A percentile compares a stretch with the other conserved stretches of the same genome.
Evolutionary conservation across 2,888 invertebrate genomes (phyloP).

Genomic region (Cantharis nigra): DNA sequence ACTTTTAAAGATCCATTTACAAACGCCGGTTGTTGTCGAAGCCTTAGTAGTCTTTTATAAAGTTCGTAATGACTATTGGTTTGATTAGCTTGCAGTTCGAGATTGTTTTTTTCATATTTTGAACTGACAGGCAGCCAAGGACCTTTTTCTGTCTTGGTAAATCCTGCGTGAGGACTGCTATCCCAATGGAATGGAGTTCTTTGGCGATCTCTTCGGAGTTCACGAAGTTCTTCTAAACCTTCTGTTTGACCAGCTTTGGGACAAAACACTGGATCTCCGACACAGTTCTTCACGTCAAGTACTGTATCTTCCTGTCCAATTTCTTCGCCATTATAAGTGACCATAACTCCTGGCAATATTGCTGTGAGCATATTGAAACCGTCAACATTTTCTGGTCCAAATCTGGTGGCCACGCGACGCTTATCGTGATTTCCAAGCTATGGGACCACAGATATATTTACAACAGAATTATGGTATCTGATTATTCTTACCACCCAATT

Average conservation of each 20-base stretch:
- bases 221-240: background rate
- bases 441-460: constrained; percentile 12
- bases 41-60: background rate
- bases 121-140: background rate
- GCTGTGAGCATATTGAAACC: constrained; percentile 82
- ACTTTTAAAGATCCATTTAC: background rate
- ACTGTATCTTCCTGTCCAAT: constrained; percentile 70
- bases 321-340: constrained; percentile 88
- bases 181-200: background rate
- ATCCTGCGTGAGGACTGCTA: background rate
- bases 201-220: background rate
- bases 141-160: background rate
- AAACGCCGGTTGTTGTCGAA: background rate
- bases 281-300: constrained; percentile 56
- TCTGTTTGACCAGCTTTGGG: background rate
- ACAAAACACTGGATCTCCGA: constrained; percentile 30
- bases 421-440: constrained; percentile 80
- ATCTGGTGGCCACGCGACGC: constrained; percentile 69
- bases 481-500: constrained; percentile 76
- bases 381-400: constrained; percentile 70
- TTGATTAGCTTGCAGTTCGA: background rate
- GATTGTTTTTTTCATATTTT: background rate
- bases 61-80: background rate
- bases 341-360: constrained; percentile 81
- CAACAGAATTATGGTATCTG: background rate